These are phyloP conservation scores for Ptilonorhynchus violaceus DNA, from an alignment of 2,113 vertebrate genomes.

Conservation along the genomic window DNA sequence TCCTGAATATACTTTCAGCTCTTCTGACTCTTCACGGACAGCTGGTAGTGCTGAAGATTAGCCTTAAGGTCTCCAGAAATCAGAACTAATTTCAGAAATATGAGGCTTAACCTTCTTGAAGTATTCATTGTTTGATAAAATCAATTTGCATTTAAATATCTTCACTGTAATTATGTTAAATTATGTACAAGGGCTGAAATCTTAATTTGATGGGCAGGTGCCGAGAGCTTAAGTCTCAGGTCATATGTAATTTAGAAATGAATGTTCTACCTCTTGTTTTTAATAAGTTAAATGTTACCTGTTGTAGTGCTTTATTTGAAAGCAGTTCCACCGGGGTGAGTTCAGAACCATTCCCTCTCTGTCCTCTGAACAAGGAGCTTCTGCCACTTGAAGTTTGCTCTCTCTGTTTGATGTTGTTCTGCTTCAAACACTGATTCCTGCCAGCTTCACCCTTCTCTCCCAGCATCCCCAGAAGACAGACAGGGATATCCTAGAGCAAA, in stretches of 20 bases:
- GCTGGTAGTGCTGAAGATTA: not conserved
- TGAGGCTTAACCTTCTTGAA: not conserved
- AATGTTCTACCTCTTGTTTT: not conserved
- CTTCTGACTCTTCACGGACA: not conserved
- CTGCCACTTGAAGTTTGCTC: not conserved
- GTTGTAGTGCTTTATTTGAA: not conserved
- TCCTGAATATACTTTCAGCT: not conserved
- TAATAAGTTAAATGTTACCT: not conserved
- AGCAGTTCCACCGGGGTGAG: not conserved
- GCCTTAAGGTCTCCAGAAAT: not conserved
- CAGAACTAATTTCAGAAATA: not conserved
- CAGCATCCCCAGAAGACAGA: not conserved
- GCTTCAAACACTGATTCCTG: not conserved
- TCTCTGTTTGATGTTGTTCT: not conserved
- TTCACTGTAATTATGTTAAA: not conserved
- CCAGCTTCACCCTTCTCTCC: not conserved
- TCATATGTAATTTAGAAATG: not conserved
- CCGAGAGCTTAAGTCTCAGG: not conserved
- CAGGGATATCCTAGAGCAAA: not conserved
- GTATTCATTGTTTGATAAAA: conserved; percentile 9
- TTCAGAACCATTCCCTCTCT: not conserved
- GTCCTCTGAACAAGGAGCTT: not conserved
- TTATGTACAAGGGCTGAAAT: not conserved
- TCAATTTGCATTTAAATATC: not conserved
- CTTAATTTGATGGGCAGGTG: not conserved